A percentile compares a stretch with the other conserved stretches of the same genome.
Conservation (phyloP, 2,113 vertebrate genomes). For the Triplophysa siluroides region DNA sequence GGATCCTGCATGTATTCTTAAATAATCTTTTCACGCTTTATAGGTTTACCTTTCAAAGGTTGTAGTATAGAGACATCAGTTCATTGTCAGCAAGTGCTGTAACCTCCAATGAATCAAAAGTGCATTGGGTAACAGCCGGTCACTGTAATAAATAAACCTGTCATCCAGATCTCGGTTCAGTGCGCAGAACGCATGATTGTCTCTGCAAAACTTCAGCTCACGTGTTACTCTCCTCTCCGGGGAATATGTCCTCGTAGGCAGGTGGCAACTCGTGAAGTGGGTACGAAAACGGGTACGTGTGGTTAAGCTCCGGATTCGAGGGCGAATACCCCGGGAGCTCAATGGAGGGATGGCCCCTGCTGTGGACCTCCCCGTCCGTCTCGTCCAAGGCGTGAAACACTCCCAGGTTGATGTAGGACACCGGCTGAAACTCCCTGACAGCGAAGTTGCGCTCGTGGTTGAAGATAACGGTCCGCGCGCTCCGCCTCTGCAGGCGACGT, state of each 20-base stretch:
- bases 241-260: constrained; percentile 90
- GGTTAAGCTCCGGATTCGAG: constrained; percentile 85
- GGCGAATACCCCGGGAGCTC: constrained; percentile 92
- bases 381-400: constrained; percentile 82
- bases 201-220: constrained; percentile 54
- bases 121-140: constrained; percentile 15
- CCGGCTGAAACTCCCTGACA: constrained; percentile 81
- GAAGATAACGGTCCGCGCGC: constrained; percentile 79
- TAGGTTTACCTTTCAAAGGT: constrained; percentile 17
- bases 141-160: constrained; percentile 17
- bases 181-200: constrained; percentile 60
- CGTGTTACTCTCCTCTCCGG: constrained; percentile 74
- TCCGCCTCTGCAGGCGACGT: constrained; percentile 72
- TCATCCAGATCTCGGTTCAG: neutral
- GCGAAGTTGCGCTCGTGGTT: constrained; percentile 83
- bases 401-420: constrained; percentile 91
- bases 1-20: neutral
- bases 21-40: neutral
- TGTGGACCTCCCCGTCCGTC: constrained; percentile 85
- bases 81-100: constrained; percentile 14
- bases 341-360: constrained; percentile 88
- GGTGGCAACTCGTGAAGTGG: constrained; percentile 85
- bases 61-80: constrained; percentile 32
- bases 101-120: constrained; percentile 18
- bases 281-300: constrained; percentile 87